Evolutionary conservation across 2,888 invertebrate species (phyloP), one percentile per base, ranked within the genome.

Genomic region (Sthenelais limicola): DNA sequence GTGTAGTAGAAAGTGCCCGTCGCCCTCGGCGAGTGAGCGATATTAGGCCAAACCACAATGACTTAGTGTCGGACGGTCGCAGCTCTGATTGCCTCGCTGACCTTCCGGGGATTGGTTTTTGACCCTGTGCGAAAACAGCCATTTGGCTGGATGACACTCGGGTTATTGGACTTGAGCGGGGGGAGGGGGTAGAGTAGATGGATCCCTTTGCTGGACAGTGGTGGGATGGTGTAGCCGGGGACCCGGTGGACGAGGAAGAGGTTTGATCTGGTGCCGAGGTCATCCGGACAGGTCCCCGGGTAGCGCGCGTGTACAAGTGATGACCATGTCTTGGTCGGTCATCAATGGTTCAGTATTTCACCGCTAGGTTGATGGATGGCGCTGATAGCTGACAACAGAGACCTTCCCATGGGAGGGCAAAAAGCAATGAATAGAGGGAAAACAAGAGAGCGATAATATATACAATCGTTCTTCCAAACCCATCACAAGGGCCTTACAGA

Each of bases 61-160:
- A 58, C 58, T 30, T 58, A 30, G 58, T 38, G 18, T 33, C 35
- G 35, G 2, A n/a, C 58, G 21, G 58, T 5, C 35, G 33, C 18
- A 32, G 33, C 58, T 58, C 58, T 58, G 58, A 58, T 58, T 58
- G 58, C 58, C 58, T 33, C 32, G 18, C 58, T 33, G 58, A 58
- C 58, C 58, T 58, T 58, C n/a, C 4, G 58, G 58, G 58, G 33
- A 58, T 58, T 58, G 58, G 58, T 58, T 58, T 58, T 58, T 58
- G 58, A 58, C 58, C 58, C 58, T 33, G 58, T 58, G 58, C 58
- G 58, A 58, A 58, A 58, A 58, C 58, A 58, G 35, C 58, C 58
- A 58, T 58, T 58, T 58, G 58, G 58, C 7, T 33, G 35, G 58
- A 18, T 58, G 58, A 58, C 58, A 58, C 35, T 30, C 58, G 32